Conservation (phyloP, 2,888 invertebrate species). For the Julus scandinavius region DNA sequence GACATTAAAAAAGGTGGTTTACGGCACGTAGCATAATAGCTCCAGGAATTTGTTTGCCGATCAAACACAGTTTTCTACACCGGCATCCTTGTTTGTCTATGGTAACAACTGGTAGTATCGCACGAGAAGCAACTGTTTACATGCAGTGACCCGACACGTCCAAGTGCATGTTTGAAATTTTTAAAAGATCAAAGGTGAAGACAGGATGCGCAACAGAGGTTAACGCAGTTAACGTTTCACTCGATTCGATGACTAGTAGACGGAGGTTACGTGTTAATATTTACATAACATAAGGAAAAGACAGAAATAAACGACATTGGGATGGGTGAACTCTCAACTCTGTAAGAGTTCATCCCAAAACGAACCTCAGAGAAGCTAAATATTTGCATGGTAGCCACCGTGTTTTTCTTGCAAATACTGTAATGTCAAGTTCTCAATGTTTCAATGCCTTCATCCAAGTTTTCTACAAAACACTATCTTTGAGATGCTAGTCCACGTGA, state of each 20-base stretch:
- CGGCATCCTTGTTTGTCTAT: constrained; percentile 4
- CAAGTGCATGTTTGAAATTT: not conserved
- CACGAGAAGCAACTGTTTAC: not conserved
- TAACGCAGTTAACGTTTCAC: constrained; percentile 34
- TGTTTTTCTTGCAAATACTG: no score
- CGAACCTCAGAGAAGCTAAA: not conserved
- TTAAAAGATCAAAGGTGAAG: constrained; percentile 15
- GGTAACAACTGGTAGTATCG: constrained; percentile 23
- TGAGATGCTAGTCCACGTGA: not conserved
- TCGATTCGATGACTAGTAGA: constrained; percentile 28
- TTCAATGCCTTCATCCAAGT: no score
- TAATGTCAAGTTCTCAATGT: no score
- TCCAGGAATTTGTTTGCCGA: constrained; percentile 15
- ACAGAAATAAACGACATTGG: not conserved
- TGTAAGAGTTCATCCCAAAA: not conserved
- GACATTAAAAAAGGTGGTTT: constrained; percentile 8
- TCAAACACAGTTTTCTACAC: not conserved
- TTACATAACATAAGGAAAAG: constrained; percentile 11
- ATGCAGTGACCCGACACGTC: constrained; percentile 19
- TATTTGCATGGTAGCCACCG: no score
- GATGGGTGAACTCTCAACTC: not conserved
- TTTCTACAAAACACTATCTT: not conserved
- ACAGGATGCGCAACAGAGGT: constrained; percentile 21
- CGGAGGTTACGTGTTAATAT: constrained; percentile 14
- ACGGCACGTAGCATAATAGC: constrained; percentile 8